These are phyloP conservation scores for Eurosta solidaginis DNA, from an alignment of 1,140 invertebrate genomes.

Conservation along the genomic window DNA sequence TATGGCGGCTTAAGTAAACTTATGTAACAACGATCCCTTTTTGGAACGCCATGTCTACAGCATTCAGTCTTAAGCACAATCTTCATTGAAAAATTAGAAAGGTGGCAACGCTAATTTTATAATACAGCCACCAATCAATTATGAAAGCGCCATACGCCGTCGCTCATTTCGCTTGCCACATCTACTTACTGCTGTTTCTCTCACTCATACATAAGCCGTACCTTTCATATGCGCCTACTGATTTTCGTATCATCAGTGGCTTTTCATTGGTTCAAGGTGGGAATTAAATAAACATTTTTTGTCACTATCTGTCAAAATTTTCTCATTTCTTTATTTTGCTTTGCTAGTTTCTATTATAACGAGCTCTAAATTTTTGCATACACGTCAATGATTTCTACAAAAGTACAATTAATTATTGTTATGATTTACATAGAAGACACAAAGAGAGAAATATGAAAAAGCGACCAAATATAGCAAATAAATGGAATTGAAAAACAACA, in stretches of 20 bases:
- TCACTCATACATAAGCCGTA: neutral
- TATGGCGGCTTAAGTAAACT: no score
- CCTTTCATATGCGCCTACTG: neutral
- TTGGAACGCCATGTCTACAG: no score
- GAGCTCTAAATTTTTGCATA: no score
- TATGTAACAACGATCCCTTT: no score
- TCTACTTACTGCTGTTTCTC: neutral
- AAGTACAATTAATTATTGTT: no score
- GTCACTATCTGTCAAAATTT: neutral
- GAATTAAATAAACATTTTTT: neutral
- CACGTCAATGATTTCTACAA: no score
- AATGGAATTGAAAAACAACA: neutral
- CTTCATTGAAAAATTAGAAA: no score
- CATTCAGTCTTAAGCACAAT: no score
- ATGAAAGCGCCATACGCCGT: neutral
- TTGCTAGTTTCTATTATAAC: no score
- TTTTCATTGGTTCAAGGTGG: conserved; percentile 2
- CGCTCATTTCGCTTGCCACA: neutral
- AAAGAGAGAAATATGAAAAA: conserved; percentile 18
- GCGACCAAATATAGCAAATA: no score
- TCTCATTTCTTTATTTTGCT: neutral
- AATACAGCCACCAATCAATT: neutral
- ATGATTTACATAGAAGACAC: neutral
- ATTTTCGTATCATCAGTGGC: neutral
- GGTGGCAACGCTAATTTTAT: no score